Evolutionary conservation across 2,888 invertebrate genomes (phyloP).

Genomic region (Aleiodes testaceus): DNA sequence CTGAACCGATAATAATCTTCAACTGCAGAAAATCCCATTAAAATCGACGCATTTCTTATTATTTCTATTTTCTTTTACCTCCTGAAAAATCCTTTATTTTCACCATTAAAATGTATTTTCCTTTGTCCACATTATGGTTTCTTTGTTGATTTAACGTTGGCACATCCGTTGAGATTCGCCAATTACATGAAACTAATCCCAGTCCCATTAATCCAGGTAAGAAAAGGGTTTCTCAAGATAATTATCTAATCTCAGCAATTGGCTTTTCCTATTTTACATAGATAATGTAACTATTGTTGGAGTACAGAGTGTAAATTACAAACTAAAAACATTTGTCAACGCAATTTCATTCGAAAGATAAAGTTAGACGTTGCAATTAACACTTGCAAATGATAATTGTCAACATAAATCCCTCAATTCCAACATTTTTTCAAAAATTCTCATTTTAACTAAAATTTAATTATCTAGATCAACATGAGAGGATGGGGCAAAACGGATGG

Average conservation of each 20-base stretch:
- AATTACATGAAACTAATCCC: slow-evolving; percentile 21
- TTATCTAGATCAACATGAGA: too few relatives aligned
- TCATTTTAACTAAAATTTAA: too few relatives aligned
- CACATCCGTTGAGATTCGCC: slow-evolving; percentile 2
- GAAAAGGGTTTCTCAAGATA: slow-evolving; percentile 27
- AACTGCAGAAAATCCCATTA: slow-evolving; percentile 35
- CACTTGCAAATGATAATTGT: too few relatives aligned
- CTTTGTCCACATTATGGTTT: background rate
- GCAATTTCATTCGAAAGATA: background rate
- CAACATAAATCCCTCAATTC: too few relatives aligned
- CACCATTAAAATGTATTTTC: background rate
- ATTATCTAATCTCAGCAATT: slow-evolving; percentile 14
- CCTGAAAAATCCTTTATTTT: slow-evolving; percentile 21
- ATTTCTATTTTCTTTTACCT: slow-evolving; percentile 20
- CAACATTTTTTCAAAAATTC: too few relatives aligned
- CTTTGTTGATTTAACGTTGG: background rate
- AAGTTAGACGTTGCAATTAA: too few relatives aligned
- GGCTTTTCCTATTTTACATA: slow-evolving; percentile 2
- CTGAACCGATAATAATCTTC: slow-evolving; percentile 24
- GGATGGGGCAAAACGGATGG: too few relatives aligned
- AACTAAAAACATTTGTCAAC: slow-evolving; percentile 5
- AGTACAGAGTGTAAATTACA: slow-evolving; percentile 10
- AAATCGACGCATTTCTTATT: slow-evolving; percentile 30
- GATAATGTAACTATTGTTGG: slow-evolving; percentile 17
- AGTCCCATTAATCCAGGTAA: slow-evolving; percentile 23